Evolutionary conservation across 2,797 vertebrate genomes (phyloP).

Genomic region (Eulemur coronatus): DNA sequence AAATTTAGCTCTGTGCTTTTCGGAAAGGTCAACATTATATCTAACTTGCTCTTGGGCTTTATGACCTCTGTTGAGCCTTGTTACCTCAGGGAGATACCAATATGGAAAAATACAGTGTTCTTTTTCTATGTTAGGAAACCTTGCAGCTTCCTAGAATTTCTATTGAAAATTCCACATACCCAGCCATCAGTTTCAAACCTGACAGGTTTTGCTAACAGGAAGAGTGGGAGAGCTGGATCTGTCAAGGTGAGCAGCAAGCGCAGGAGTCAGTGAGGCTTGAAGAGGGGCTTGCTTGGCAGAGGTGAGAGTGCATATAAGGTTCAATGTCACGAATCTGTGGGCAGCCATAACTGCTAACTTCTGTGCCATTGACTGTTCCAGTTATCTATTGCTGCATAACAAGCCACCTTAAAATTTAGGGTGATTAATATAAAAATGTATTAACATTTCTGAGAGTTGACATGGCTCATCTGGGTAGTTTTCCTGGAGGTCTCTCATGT

Average conservation of each 20-base stretch:
- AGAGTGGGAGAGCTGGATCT: slow-evolving; percentile 9
- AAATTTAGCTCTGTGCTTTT: slow-evolving; percentile 66
- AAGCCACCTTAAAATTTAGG: neutral
- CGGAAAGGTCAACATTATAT: slow-evolving; percentile 62
- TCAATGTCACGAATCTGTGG: neutral
- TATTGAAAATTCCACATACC: slow-evolving; percentile 40
- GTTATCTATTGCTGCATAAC: neutral
- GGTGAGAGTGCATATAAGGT: neutral
- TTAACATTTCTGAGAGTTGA: neutral
- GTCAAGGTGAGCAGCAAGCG: neutral
- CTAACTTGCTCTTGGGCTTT: slow-evolving; percentile 44
- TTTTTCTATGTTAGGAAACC: slow-evolving; percentile 49
- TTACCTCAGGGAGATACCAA: slow-evolving; percentile 34
- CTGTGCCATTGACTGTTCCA: neutral
- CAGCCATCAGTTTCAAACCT: slow-evolving; percentile 55
- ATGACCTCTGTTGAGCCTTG: slow-evolving; percentile 42
- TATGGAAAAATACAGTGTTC: slow-evolving; percentile 32
- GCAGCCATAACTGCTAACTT: neutral
- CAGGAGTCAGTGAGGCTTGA: neutral
- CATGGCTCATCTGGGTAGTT: neutral
- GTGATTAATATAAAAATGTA: neutral
- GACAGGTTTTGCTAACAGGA: slow-evolving; percentile 58
- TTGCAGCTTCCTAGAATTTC: slow-evolving; percentile 19
- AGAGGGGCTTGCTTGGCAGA: neutral
- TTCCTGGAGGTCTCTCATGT: neutral